Percentiles rank a stretch among this genome's conserved stretches.
Evolutionary conservation across 2,888 invertebrate genomes (phyloP).

Genomic region (Yponomeuta malinellus): DNA sequence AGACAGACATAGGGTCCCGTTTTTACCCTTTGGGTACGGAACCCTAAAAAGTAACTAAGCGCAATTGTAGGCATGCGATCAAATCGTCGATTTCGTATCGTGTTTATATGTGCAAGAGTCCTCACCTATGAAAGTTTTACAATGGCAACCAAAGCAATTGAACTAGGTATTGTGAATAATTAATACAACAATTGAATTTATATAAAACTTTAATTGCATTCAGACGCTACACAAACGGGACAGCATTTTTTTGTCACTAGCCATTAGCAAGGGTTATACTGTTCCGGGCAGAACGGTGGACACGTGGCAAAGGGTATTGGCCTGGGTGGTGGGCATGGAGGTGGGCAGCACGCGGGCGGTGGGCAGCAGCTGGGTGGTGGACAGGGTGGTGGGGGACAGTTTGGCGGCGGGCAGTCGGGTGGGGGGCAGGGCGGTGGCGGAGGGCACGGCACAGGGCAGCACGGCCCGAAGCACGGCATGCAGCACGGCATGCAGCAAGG

Average conservation of each 20-base stretch:
- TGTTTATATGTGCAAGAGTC: too few species aligned
- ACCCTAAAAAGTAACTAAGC: too few species aligned
- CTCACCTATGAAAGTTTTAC: too few species aligned
- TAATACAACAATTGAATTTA: background rate
- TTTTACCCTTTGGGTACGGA: too few species aligned
- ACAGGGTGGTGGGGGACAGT: background rate
- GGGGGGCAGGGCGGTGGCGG: background rate
- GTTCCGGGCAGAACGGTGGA: background rate
- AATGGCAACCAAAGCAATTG: too few species aligned
- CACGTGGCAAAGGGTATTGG: background rate
- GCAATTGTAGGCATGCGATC: too few species aligned
- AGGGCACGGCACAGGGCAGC: background rate
- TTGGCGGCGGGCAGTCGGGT: background rate
- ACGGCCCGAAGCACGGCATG: conserved; percentile 6
- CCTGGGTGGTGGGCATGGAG: background rate
- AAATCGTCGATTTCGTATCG: too few species aligned
- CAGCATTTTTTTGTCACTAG: background rate
- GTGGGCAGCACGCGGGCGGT: background rate
- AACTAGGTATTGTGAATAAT: too few species aligned
- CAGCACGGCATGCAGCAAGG: background rate
- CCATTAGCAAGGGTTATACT: background rate
- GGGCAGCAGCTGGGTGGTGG: background rate
- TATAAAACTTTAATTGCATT: background rate
- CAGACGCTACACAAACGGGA: background rate
- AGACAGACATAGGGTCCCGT: too few species aligned